phyloP scores from a whole-genome alignment of 2,888 invertebrate species.

The Arrhopalites spinosus region DNA sequence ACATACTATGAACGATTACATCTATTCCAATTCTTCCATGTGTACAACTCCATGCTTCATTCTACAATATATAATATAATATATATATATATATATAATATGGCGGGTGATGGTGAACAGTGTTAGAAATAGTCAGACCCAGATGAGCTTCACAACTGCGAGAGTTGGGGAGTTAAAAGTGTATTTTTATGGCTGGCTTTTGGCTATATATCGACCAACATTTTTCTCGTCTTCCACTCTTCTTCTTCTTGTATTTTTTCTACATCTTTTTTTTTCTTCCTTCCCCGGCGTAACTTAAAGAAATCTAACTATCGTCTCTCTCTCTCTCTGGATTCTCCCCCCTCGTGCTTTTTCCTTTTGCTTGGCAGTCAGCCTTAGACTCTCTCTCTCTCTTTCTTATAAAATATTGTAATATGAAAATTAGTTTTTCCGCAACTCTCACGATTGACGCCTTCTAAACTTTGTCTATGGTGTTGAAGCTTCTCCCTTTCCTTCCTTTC shows the following conservation, averaged over 20 bases:
- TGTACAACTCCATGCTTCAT: not conserved
- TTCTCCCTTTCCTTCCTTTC: not conserved
- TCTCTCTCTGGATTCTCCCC: not conserved
- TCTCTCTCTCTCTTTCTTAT: not conserved
- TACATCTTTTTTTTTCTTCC: not conserved
- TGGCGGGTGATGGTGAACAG: not conserved
- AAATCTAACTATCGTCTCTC: not conserved
- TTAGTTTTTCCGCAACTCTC: conserved; percentile 1
- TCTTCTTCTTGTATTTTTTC: not conserved
- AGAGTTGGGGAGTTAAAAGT: conserved; percentile 7
- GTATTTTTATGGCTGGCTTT: conserved; percentile 22
- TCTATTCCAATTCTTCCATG: not conserved
- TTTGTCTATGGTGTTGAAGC: not conserved
- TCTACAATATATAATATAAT: too few relatives aligned
- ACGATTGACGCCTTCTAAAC: not conserved
- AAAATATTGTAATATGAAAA: conserved; percentile 12
- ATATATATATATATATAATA: not conserved
- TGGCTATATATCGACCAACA: conserved; percentile 11
- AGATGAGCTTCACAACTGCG: not conserved
- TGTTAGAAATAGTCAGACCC: conserved; percentile 13
- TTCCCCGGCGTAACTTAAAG: not conserved
- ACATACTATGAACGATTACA: not conserved
- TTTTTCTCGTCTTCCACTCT: conserved; percentile 9
- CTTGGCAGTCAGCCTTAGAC: conserved; percentile 2
- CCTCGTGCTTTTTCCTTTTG: not conserved